These are phyloP conservation scores for Siniperca chuatsi DNA, from an alignment of 2,113 vertebrate genomes.

Conservation along the genomic window DNA sequence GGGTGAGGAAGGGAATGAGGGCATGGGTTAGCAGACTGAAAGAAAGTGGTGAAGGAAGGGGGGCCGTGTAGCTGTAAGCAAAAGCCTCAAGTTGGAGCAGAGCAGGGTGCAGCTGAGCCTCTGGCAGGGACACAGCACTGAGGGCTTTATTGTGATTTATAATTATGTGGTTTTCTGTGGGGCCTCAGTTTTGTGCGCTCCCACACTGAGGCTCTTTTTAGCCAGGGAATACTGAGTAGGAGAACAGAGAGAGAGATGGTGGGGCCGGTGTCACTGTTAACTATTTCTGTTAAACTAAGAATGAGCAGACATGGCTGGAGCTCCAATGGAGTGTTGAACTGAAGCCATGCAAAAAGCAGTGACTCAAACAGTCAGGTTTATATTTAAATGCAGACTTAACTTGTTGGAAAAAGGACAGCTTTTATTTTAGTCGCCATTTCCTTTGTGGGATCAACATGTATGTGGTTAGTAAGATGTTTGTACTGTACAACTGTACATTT, in stretches of 20 bases:
- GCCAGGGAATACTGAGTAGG: constrained; percentile 73
- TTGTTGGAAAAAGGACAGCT: background rate
- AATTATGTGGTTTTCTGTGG: constrained; percentile 84
- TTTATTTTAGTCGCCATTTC: constrained; percentile 3
- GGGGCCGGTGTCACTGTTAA: constrained; percentile 65
- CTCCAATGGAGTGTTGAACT: constrained; percentile 1
- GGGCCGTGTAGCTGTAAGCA: constrained; percentile 25
- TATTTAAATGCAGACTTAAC: constrained; percentile 33
- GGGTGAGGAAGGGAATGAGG: constrained; percentile 24
- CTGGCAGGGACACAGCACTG: constrained; percentile 73
- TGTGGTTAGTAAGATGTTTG: constrained; percentile 23
- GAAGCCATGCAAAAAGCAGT: background rate
- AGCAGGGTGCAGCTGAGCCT: constrained; percentile 79
- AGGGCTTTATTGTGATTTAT: constrained; percentile 85
- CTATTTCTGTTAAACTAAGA: constrained; percentile 67
- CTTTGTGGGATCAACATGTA: constrained; percentile 14
- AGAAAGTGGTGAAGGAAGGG: constrained; percentile 32
- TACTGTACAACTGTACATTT: constrained; percentile 20
- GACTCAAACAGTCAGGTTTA: constrained; percentile 22
- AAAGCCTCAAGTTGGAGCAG: constrained; percentile 58
- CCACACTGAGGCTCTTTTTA: constrained; percentile 81
- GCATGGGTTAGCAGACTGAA: constrained; percentile 36
- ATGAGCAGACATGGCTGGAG: constrained; percentile 37
- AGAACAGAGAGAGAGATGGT: constrained; percentile 76
- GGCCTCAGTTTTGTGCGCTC: constrained; percentile 79